A percentile compares a stretch with the other conserved stretches of the same genome.
Conservation (phyloP, 2,113 vertebrate species). For the Clarias gariepinus region DNA sequence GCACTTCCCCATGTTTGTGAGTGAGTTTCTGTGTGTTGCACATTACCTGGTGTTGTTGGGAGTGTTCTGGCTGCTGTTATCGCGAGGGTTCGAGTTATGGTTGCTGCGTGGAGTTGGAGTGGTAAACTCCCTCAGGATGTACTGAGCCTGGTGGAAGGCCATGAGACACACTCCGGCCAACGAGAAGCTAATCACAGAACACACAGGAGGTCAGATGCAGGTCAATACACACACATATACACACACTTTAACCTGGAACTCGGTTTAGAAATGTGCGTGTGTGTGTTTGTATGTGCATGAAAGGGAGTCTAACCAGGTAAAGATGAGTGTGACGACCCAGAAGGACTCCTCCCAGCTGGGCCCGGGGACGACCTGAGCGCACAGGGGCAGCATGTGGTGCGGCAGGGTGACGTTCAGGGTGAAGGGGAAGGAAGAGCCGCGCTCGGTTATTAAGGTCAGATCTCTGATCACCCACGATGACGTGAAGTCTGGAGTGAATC, state of each 20-base stretch:
- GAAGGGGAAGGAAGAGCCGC: constrained; percentile 85
- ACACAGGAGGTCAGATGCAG: background rate
- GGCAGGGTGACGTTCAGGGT: constrained; percentile 95
- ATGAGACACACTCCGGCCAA: constrained; percentile 90
- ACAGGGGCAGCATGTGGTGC: constrained; percentile 92
- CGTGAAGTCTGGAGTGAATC: constrained; percentile 98
- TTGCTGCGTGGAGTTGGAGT: constrained; percentile 81
- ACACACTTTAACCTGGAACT: background rate
- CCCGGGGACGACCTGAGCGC: constrained; percentile 92
- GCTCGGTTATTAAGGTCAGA: constrained; percentile 84
- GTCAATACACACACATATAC: background rate
- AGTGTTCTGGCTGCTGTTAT: constrained; percentile 72
- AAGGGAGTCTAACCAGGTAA: constrained; percentile 80
- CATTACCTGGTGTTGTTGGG: constrained; percentile 85
- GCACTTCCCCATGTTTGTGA: too few relatives aligned
- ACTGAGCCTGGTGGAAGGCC: constrained; percentile 94
- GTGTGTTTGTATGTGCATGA: background rate
- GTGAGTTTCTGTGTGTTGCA: too few relatives aligned
- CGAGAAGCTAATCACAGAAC: constrained; percentile 78
- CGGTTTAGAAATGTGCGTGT: background rate
- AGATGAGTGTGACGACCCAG: constrained; percentile 91
- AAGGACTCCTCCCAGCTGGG: constrained; percentile 97
- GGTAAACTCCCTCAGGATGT: constrained; percentile 89
- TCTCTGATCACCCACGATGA: constrained; percentile 98
- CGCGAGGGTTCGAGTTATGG: constrained; percentile 77